Evolutionary conservation across 2,888 invertebrate species (phyloP).

Genomic region (Lasioglossum oenotherae): DNA sequence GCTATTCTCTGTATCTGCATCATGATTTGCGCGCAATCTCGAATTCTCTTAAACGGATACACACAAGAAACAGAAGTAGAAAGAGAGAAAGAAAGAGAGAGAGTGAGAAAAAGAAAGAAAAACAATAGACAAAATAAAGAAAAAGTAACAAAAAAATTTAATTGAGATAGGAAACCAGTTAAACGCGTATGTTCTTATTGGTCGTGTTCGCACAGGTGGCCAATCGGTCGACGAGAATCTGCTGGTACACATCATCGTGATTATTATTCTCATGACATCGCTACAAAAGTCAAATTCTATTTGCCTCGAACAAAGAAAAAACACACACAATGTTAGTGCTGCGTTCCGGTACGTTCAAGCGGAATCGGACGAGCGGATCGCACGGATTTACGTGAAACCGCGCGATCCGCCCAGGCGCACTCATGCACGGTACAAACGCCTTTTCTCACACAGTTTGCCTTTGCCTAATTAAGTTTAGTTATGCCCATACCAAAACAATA

Average conservation of each 20-base stretch:
- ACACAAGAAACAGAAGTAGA: neutral
- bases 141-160: neutral
- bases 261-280: conserved; percentile 28
- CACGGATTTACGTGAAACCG: neutral
- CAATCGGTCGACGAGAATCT: conserved; percentile 34
- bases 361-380: neutral
- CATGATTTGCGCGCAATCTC: conserved; percentile 27
- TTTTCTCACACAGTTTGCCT: conserved; percentile 20
- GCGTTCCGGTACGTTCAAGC: conserved; percentile 21
- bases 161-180: neutral
- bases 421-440: conserved; percentile 7
- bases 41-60: neutral
- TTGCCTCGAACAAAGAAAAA: conserved; percentile 56
- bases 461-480: conserved; percentile 76
- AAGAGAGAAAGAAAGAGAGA: neutral
- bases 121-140: neutral
- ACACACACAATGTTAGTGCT: conserved; percentile 56
- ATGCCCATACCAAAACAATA: conserved; percentile 73
- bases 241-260: conserved; percentile 39
- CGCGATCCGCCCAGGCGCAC: conserved; percentile 11
- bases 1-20: conserved; percentile 35
- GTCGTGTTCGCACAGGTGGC: conserved; percentile 26
- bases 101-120: neutral
- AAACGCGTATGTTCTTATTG: neutral
- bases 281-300: conserved; percentile 50